Evolutionary conservation across 2,888 invertebrate species (phyloP), one percentile per base, ranked within the genome.

Genomic region (Agrilus biguttatus): DNA sequence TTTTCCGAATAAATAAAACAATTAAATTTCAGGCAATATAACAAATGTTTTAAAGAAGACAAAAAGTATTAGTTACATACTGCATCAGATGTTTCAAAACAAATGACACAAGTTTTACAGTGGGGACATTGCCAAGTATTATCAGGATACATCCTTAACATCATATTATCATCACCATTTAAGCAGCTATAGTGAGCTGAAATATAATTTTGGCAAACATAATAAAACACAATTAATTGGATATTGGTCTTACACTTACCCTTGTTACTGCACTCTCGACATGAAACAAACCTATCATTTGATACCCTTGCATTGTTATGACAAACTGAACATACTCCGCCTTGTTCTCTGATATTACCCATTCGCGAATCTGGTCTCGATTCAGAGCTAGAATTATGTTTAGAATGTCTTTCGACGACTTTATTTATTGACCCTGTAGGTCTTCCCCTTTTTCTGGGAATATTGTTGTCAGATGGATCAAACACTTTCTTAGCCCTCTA

Each of bases 71-170:
- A 21, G 3, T 21, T 51, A 75, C 78, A 75, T 70, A 83, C 77
- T 60, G 78, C 76, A 66, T 81, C 80, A 53, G 78, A 76, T 8
- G 82, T 80, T 67, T 87, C 85, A 53, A 77, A 78, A 58, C 90
- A 91, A 35, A 86, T 70, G 37, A 77, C 77, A 65, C 93, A 93
- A 10, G 80, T 84, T 65, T 89, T 91, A 57, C 92, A 93, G 58
- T 86, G 83, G 41, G 85, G 83, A 61, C 93, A 93, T 55, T 88
- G 89, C 87, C 88, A 93, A 28, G 78, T 77, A 51, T 76, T 77
- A 51, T 78, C 78, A 35, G 75, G 75, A 38, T 74, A 66, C 51
- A 77, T 71, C 58, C 78, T 75, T 37, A 77, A 62, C 60, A 79
- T 71, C 53, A 79, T 75, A 5, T 28, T 28, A 52, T 80, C 77